phyloP scores from a whole-genome alignment of 2,888 invertebrate genomes.

The Strigamia maritima region DNA sequence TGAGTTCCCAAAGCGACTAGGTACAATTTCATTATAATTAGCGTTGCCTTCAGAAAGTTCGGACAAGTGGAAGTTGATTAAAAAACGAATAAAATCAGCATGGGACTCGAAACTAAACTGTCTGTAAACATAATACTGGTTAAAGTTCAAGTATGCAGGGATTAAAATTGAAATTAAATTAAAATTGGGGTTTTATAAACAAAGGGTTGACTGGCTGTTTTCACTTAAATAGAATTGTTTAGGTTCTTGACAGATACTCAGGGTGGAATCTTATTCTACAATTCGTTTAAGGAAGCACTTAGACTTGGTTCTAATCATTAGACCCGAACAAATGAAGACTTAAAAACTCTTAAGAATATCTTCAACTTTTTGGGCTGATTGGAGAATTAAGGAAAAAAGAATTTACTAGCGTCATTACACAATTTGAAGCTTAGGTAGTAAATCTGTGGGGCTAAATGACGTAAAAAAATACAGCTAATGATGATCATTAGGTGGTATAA shows the following conservation, averaged over 20 bases:
- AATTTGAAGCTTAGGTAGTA: too few species aligned
- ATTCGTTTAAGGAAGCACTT: constrained; percentile 5
- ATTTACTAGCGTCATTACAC: neutral
- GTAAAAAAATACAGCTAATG: too few species aligned
- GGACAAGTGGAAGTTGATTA: neutral
- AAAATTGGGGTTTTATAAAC: neutral
- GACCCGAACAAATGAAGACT: neutral
- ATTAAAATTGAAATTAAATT: neutral
- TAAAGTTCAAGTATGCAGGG: neutral
- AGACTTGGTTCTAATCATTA: constrained; percentile 2
- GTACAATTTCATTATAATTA: neutral
- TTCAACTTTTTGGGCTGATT: neutral
- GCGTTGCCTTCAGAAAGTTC: neutral
- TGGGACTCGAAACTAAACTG: neutral
- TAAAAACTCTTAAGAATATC: neutral
- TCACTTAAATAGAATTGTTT: neutral
- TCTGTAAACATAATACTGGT: too few species aligned
- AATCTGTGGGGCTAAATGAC: too few species aligned
- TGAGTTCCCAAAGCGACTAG: neutral
- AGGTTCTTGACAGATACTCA: neutral
- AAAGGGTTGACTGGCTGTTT: neutral
- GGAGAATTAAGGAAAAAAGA: neutral
- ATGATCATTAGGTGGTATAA: too few species aligned
- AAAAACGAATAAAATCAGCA: neutral
- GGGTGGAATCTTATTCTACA: neutral